Conservation (phyloP, 2,113 vertebrate species). For the Pachypanchax playfairii region DNA sequence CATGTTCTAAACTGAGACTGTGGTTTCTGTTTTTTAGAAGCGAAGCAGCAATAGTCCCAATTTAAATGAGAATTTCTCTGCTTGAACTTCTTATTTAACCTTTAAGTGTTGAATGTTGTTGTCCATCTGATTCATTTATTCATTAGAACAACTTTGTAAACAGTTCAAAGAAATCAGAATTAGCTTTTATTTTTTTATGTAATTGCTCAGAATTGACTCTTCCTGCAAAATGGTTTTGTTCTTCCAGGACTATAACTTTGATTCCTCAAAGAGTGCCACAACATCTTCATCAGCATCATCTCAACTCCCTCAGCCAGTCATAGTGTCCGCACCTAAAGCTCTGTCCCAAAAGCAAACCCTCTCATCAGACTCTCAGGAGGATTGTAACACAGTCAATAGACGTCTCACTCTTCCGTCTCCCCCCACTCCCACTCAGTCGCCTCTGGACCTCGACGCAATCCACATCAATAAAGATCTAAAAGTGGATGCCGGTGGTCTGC, state of each 20-base stretch:
- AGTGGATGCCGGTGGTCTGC: constrained; percentile 46
- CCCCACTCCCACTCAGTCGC: constrained; percentile 33
- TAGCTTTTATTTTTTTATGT: not conserved
- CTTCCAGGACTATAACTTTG: constrained; percentile 84
- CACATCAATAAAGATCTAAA: constrained; percentile 68
- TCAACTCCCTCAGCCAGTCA: constrained; percentile 83
- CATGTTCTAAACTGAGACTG: not conserved
- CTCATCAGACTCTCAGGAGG: constrained; percentile 50
- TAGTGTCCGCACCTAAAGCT: constrained; percentile 88
- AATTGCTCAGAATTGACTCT: not conserved
- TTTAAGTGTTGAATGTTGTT: too few relatives aligned
- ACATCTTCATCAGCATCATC: constrained; percentile 57
- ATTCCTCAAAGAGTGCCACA: constrained; percentile 67
- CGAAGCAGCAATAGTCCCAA: not conserved
- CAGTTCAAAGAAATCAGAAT: not conserved
- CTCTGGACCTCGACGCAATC: constrained; percentile 75
- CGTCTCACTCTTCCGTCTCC: constrained; percentile 31
- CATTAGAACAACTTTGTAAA: not conserved
- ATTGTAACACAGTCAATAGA: constrained; percentile 55
- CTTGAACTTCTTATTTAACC: not conserved
- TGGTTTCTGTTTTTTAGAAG: not conserved
- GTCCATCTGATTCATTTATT: too few relatives aligned
- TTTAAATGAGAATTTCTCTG: too few relatives aligned
- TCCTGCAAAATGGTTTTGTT: constrained; percentile 9
- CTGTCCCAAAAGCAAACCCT: constrained; percentile 66